phyloP scores from a whole-genome alignment of 2,888 invertebrate genomes.

The Xestoiulus laeticollis region DNA sequence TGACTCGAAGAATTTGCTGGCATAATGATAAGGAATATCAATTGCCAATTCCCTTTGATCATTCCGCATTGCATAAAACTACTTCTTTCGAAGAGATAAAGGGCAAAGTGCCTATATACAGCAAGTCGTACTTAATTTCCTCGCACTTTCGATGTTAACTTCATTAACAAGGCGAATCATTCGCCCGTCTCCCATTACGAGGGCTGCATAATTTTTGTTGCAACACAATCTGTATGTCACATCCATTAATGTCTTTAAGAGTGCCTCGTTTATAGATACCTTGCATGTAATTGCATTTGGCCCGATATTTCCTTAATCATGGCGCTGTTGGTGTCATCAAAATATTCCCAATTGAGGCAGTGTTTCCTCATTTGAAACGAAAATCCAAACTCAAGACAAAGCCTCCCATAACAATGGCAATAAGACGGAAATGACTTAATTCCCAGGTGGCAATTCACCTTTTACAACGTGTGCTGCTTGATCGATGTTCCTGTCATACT shows the following conservation, averaged over 20 bases:
- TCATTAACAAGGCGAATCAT: slow-evolving; percentile 36
- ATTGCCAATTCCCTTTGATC: neutral
- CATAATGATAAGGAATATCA: neutral
- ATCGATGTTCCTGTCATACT: slow-evolving; percentile 31
- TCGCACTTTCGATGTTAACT: slow-evolving; percentile 35
- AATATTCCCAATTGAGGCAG: slow-evolving; percentile 38
- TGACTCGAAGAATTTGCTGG: neutral
- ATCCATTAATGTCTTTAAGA: slow-evolving; percentile 29
- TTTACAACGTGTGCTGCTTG: slow-evolving; percentile 1
- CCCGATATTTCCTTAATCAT: slow-evolving; percentile 35
- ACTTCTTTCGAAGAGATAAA: neutral
- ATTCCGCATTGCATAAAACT: neutral
- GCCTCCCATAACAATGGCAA: slow-evolving; percentile 41
- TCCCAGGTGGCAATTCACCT: slow-evolving; percentile 41
- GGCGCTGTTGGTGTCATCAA: slow-evolving; percentile 35
- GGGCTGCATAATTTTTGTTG: neutral
- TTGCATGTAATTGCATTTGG: slow-evolving; percentile 34
- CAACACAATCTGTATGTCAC: slow-evolving; percentile 43
- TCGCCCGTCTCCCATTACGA: slow-evolving; percentile 41
- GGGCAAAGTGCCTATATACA: neutral
- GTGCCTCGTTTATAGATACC: slow-evolving; percentile 24
- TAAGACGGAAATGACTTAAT: slow-evolving; percentile 31
- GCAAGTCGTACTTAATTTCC: slow-evolving; percentile 29
- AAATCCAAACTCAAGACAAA: slow-evolving; percentile 22
- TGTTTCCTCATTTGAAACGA: slow-evolving; percentile 41